A percentile compares a stretch with the other conserved stretches of the same genome.
Conservation (phyloP, 2,888 invertebrate species). For the Galerucella calmariensis region DNA sequence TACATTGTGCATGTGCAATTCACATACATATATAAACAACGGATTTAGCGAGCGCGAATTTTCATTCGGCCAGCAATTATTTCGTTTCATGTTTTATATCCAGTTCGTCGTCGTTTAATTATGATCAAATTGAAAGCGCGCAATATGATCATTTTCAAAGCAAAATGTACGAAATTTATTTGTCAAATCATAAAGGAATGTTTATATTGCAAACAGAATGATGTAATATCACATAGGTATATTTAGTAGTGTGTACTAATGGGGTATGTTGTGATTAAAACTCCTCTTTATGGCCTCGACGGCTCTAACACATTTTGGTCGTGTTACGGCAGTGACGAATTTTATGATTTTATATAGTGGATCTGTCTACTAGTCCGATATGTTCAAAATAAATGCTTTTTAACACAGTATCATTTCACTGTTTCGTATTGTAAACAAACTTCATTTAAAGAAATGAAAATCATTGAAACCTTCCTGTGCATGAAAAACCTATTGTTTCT, state of each 20-base stretch:
- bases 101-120: constrained; percentile 53
- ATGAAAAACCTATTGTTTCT: too few relatives aligned
- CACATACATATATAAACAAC: constrained; percentile 5
- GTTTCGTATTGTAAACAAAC: too few relatives aligned
- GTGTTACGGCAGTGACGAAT: constrained; percentile 59
- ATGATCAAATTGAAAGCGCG: constrained; percentile 56
- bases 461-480: too few relatives aligned
- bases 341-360: constrained; percentile 59
- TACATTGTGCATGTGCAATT: constrained; percentile 12
- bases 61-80: constrained; percentile 42
- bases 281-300: constrained; percentile 63
- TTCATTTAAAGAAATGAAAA: too few relatives aligned
- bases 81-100: constrained; percentile 55
- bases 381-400: too few relatives aligned
- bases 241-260: constrained; percentile 66
- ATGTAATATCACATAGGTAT: constrained; percentile 63
- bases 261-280: constrained; percentile 66
- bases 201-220: constrained; percentile 61
- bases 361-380: constrained; percentile 50
- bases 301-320: constrained; percentile 52
- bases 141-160: constrained; percentile 55
- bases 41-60: constrained; percentile 22
- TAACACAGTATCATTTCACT: too few relatives aligned
- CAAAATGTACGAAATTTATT: constrained; percentile 61
- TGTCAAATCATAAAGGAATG: constrained; percentile 63